phyloP scores from a whole-genome alignment of 2,113 vertebrate genomes.

The Athene noctua region DNA sequence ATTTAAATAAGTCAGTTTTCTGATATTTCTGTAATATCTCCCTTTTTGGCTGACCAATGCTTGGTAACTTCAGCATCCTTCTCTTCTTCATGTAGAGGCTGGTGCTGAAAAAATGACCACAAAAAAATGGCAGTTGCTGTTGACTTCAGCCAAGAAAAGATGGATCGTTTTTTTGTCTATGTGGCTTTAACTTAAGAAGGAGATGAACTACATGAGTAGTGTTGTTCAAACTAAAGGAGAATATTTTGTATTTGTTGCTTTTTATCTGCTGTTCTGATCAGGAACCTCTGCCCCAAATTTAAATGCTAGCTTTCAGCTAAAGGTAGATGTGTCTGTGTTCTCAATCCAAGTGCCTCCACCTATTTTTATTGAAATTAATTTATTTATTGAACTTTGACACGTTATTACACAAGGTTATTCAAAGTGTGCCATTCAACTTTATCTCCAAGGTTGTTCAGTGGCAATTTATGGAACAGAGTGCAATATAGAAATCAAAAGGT shows the following conservation, averaged over 20 bases:
- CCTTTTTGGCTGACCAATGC: neutral
- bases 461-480: neutral
- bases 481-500: neutral
- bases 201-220: neutral
- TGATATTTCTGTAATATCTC: neutral
- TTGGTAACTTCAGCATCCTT: neutral
- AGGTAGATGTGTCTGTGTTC: neutral
- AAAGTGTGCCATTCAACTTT: neutral
- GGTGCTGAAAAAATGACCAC: neutral
- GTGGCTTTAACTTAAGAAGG: neutral
- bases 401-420: neutral
- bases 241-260: neutral
- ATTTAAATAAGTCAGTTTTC: neutral
- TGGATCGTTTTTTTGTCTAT: neutral
- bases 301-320: neutral
- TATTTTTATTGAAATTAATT: neutral
- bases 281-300: neutral
- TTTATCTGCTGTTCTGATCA: neutral
- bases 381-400: neutral
- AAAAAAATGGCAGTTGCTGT: neutral
- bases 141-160: neutral
- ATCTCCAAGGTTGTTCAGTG: neutral
- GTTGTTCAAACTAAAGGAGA: neutral
- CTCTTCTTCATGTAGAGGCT: neutral
- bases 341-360: neutral